A percentile compares a stretch with the other conserved stretches of the same genome.
phyloP scores from a whole-genome alignment of 2,113 vertebrate species.

The Hassar affinis region DNA sequence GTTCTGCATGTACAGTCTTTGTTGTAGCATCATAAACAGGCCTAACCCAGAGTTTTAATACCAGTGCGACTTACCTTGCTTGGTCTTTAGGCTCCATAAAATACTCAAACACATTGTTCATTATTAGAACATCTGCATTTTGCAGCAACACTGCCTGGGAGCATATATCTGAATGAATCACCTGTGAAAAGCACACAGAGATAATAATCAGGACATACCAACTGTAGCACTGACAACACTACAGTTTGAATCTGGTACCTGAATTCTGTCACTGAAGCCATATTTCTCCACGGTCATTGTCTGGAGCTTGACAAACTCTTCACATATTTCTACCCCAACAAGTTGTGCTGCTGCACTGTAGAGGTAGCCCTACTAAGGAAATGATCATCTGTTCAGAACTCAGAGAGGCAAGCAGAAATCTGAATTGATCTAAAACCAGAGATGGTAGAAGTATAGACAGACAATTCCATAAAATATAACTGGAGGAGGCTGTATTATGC shows the following conservation, averaged over 20 bases:
- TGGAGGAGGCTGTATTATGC: neutral
- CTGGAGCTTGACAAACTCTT: slow-evolving; percentile 86
- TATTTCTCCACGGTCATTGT: slow-evolving; percentile 82
- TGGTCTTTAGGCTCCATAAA: slow-evolving; percentile 85
- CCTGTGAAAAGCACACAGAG: slow-evolving; percentile 67
- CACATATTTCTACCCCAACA: slow-evolving; percentile 84
- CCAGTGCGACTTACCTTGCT: slow-evolving; percentile 71
- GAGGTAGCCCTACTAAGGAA: slow-evolving; percentile 79
- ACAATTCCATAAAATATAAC: neutral
- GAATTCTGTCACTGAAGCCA: slow-evolving; percentile 78
- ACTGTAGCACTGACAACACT: neutral
- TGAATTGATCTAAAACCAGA: neutral
- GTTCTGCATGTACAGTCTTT: neutral
- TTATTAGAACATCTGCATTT: slow-evolving; percentile 83
- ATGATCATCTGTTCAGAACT: slow-evolving; percentile 7
- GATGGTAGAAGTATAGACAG: neutral
- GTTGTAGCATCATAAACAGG: neutral
- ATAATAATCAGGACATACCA: neutral
- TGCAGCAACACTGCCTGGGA: slow-evolving; percentile 80
- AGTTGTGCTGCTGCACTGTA: slow-evolving; percentile 85
- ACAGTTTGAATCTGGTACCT: slow-evolving; percentile 65
- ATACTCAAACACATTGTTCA: slow-evolving; percentile 97
- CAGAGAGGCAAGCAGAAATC: neutral
- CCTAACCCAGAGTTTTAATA: neutral
- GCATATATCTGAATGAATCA: slow-evolving; percentile 83